Evolutionary conservation across 1,140 invertebrate species (phyloP), one percentile per base, ranked within the genome.

Genomic region (Neodiprion fabricii): DNA sequence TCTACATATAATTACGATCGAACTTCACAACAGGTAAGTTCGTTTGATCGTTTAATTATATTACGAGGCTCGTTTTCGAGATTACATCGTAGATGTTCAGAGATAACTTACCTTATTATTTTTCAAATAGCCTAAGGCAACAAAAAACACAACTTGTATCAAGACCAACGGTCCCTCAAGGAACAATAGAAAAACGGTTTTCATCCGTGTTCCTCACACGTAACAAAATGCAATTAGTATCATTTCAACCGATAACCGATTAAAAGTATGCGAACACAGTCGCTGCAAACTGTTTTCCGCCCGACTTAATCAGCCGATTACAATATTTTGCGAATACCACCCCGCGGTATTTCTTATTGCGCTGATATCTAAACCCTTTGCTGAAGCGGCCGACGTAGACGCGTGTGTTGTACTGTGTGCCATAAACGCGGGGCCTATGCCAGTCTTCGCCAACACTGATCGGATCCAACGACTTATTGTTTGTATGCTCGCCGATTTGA

Each of bases 261-360:
- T 14, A 49, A 14, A 1, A 49, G 17, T 49, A 71, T 50, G 70
- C 9, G 1, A 71, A 49, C 70, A 49, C 1, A 53, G 70, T 14
- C 70, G 70, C 40, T 49, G 48, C 40, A 71, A 49, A 49, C 9
- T 50, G 48, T 53, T 72, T 72, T n/a, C 71, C 53, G 49, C 49
- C 40, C 14, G 71, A 72, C 21, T 72, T 61, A 72, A 72, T 65
- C 49, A 48, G 48, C 23, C 50, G 71, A 72, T 61, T 72, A 72
- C 53, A 72, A 72, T 53, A 65, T 47, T 67, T 72, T 66, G 71
- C 71, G 9, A 72, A 72, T 61, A 72, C 71, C 79, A 83, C n/a
- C 81, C 80, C 69, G 80, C 82, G 8, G 81, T 76, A 21, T 76
- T 75, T 67, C 77, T 66, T 9, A 81, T 84, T 10, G 78, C 23